These are phyloP conservation scores for Trinorchestia longiramus DNA, from an alignment of 1,140 invertebrate genomes.

Conservation along the genomic window DNA sequence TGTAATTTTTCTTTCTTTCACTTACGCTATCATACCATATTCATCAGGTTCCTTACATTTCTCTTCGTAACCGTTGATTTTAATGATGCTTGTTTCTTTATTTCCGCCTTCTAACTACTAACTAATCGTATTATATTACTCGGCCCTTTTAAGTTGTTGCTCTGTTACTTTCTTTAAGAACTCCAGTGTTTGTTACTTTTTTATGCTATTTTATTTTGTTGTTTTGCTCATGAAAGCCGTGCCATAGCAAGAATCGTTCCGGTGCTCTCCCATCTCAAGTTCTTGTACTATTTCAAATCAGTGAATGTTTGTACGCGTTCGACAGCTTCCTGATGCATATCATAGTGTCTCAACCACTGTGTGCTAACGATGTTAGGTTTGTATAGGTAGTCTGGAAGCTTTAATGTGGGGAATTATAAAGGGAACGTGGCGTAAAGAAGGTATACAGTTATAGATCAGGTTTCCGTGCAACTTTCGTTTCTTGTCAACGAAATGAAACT, in stretches of 20 bases:
- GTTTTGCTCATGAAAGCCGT: not conserved
- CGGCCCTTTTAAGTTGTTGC: not conserved
- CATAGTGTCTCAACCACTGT: not conserved
- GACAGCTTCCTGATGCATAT: no score
- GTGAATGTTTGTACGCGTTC: not conserved
- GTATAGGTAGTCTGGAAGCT: not conserved
- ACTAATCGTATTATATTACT: not conserved
- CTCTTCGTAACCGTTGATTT: not conserved
- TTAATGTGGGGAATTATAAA: not conserved
- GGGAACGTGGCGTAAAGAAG: not conserved
- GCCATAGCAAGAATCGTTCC: not conserved
- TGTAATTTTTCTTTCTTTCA: not conserved
- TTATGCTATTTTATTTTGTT: not conserved
- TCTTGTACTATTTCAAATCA: not conserved
- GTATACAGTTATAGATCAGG: not conserved
- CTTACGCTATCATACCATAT: not conserved
- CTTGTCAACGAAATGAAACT: not conserved
- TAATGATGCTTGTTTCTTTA: not conserved
- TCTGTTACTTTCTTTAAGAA: not conserved
- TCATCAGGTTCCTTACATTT: not conserved
- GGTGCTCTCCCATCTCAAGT: not conserved
- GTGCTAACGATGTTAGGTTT: not conserved
- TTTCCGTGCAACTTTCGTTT: not conserved
- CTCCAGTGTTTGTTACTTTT: not conserved
- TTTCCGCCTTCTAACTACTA: not conserved